Conservation (phyloP, 2,888 invertebrate genomes). For the Heliconius charithonia region DNA sequence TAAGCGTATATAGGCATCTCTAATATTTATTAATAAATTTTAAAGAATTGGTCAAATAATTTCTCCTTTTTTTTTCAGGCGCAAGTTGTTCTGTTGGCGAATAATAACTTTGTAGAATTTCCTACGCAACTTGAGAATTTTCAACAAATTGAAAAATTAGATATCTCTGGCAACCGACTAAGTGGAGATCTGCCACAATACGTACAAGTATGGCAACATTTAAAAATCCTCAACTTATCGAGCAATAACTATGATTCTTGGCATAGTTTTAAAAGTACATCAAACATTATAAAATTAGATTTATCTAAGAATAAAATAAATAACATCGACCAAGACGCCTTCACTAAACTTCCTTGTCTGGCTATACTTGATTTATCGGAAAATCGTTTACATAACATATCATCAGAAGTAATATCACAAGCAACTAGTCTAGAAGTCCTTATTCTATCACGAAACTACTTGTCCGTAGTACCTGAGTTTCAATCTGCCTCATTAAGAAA, state of each 20-base stretch:
- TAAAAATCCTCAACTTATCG: constrained; percentile 84
- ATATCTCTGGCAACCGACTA: constrained; percentile 81
- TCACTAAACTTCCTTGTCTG: constrained; percentile 82
- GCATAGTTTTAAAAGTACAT: constrained; percentile 59
- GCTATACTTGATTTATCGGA: constrained; percentile 86
- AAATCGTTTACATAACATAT: constrained; percentile 85
- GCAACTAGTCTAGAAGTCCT: constrained; percentile 83
- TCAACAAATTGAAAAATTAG: constrained; percentile 75
- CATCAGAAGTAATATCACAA: constrained; percentile 81
- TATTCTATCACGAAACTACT: constrained; percentile 86
- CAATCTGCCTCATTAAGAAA: constrained; percentile 82
- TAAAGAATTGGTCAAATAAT: not conserved
- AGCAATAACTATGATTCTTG: constrained; percentile 81
- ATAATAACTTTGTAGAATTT: constrained; percentile 84
- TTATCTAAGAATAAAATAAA: constrained; percentile 87
- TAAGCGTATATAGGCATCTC: constrained; percentile 52
- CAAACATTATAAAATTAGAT: constrained; percentile 82
- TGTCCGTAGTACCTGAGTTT: constrained; percentile 83
- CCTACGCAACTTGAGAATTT: constrained; percentile 80
- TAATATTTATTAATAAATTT: not conserved
- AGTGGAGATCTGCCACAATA: constrained; percentile 70
- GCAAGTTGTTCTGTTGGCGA: constrained; percentile 85
- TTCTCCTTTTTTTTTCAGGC: constrained; percentile 75
- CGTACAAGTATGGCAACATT: constrained; percentile 73
- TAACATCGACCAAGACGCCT: constrained; percentile 83